Base-by-base conservation (phyloP, 2,113 vertebrate genomes). In the Aix galericulata region DNA sequence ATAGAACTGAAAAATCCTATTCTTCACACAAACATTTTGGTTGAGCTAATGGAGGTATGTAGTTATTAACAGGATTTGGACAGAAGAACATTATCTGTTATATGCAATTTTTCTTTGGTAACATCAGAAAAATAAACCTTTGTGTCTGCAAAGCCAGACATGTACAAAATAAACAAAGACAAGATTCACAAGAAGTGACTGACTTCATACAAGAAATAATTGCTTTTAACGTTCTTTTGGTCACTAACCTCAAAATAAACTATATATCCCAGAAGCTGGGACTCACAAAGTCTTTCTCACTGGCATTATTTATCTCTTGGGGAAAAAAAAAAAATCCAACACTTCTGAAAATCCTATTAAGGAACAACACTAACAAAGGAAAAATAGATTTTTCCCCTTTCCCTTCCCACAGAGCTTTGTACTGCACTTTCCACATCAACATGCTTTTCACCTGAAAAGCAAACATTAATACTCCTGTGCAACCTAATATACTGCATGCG, bases 161-260 rank as follows among this genome's bases (percentile, higher is more conserved):
- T 1, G 0, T 34, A 34, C 31, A 23, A 55, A 44, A 53, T 6
- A 59, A 48, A 74, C 0, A 1, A 2, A 34, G 25, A 8, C 20
- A 23, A 34, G 13, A 4, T 11, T 27, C 72, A 55, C 21, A 26
- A 40, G 40, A 44, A 66, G 56, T 2, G 25, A 26, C 44, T 10
- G 20, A 31, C 17, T 58, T 2, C 0, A 10, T 1, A 1, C 17
- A 40, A 36, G 67, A 71, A 71, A 59, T 60, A 34, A 60, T 11
- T 46, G 23, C 17, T 34, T 32, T 22, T 52, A 17, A 60, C 17
- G 67, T 17, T n/a, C 46, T n/a, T 48, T 69, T 76, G 82, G 50
- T 58, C 52, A 22, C 13, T 67, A 13, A 52, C 56, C 62, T 58
- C n/a, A 75, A 58, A 74, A 40, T 12, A 53, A 42, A 31, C 3